A percentile compares a stretch with the other conserved stretches of the same genome.
Evolutionary conservation across 2,113 vertebrate genomes (phyloP).

Genomic region (Nicator chloris): DNA sequence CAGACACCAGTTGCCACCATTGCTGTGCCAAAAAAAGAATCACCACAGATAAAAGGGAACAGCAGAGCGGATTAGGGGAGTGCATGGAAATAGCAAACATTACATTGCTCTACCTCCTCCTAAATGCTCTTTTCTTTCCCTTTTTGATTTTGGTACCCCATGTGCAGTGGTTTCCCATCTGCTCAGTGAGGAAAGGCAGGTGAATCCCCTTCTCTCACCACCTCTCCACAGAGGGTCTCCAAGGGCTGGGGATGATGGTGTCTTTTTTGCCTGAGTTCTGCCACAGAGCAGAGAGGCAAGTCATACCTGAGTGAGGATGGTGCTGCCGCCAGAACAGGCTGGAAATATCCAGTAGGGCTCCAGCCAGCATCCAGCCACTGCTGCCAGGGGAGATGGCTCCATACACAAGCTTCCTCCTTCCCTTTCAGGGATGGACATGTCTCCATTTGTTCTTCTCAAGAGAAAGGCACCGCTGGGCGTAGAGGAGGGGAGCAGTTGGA

Average conservation of each 20-base stretch:
- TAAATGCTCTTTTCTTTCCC: background rate
- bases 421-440: background rate
- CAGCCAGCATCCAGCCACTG: background rate
- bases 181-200: background rate
- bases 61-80: background rate
- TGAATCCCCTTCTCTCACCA: background rate
- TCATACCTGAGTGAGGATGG: background rate
- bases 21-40: background rate
- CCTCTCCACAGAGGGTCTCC: background rate
- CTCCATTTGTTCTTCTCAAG: background rate
- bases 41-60: background rate
- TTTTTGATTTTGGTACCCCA: background rate
- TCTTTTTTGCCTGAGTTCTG: background rate
- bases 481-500: background rate
- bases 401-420: background rate
- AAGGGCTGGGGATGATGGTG: background rate
- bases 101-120: background rate
- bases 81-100: background rate
- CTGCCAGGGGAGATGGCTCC: background rate
- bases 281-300: background rate
- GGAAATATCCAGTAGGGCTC: background rate
- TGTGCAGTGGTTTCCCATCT: background rate
- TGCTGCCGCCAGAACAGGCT: background rate
- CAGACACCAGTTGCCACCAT: background rate
- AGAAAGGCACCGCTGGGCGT: fast-evolving